Conservation (phyloP, 37 sponge, comb jelly and placozoan species). For the Theonella swinhoei region DNA sequence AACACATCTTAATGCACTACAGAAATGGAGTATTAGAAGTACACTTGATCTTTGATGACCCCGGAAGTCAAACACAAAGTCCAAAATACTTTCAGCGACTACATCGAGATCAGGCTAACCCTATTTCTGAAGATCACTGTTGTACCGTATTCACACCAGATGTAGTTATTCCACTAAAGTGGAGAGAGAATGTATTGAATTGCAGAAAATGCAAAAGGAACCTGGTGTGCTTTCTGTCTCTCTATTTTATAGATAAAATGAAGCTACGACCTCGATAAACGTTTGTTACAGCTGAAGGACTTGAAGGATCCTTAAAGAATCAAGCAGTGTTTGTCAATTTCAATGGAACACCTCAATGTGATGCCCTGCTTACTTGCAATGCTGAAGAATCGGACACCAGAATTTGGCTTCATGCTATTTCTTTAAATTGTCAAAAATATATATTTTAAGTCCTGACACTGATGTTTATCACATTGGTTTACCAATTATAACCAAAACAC, state of each 20-base stretch:
- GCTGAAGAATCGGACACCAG: slow-evolving; percentile 15
- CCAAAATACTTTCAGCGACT: slow-evolving; percentile 23
- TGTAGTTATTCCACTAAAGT: neutral
- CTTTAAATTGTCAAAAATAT: neutral
- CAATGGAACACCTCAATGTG: neutral
- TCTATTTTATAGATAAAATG: neutral
- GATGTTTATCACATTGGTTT: slow-evolving; percentile 53
- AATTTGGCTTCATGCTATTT: slow-evolving; percentile 29
- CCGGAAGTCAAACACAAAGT: neutral
- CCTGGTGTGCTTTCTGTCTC: neutral
- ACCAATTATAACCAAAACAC: slow-evolving; percentile 2
- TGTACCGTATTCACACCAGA: neutral
- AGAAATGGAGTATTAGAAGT: slow-evolving; percentile 2
- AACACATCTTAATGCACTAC: neutral
- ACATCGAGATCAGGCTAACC: neutral
- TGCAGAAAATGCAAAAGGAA: slow-evolving; percentile 23
- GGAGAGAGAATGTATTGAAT: neutral
- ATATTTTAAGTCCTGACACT: slow-evolving; percentile 28
- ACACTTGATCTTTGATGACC: slow-evolving; percentile 31
- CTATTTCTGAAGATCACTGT: neutral
- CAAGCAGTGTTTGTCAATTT: neutral
- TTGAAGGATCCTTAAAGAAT: neutral
- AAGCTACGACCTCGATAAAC: neutral
- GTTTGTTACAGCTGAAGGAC: slow-evolving; percentile 14
- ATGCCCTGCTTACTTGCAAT: neutral